Conservation (phyloP, 2,113 vertebrate genomes). For the Machaerirhynchus nigripectus region DNA sequence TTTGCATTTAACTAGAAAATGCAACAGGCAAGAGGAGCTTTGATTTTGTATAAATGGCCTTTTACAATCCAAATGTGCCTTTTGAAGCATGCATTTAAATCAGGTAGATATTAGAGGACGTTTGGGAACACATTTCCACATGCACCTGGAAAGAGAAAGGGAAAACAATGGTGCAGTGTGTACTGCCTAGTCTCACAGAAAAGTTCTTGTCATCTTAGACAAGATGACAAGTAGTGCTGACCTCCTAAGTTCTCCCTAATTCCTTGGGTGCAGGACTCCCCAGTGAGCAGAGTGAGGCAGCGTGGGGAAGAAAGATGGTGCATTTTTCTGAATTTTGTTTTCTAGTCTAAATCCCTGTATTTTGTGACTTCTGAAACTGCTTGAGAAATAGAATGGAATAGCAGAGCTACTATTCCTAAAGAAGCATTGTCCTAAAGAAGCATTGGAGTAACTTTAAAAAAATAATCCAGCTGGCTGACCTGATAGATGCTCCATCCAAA, state of each 20-base stretch:
- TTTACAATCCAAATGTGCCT: neutral
- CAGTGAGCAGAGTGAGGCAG: neutral
- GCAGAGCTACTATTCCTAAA: neutral
- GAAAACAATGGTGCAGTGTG: neutral
- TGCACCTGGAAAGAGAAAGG: neutral
- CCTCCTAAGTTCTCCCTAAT: neutral
- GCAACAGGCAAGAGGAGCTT: neutral
- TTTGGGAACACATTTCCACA: neutral
- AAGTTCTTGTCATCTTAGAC: neutral
- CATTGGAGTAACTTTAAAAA: neutral
- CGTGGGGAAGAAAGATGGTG: neutral
- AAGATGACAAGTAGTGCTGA: neutral
- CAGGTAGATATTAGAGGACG: neutral
- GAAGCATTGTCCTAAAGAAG: neutral
- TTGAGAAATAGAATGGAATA: neutral
- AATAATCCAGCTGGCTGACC: neutral
- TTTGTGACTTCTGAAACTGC: neutral
- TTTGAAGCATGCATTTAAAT: neutral
- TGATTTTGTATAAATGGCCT: neutral
- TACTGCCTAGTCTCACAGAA: neutral
- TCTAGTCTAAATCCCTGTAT: neutral
- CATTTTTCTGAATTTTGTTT: neutral
- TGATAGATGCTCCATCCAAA: neutral
- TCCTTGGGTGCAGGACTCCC: neutral
- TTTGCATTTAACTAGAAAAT: neutral